A percentile compares a stretch with the other conserved stretches of the same genome.
Conservation (phyloP, 2,113 vertebrate genomes). For the Balaenoptera acutorostrata region DNA sequence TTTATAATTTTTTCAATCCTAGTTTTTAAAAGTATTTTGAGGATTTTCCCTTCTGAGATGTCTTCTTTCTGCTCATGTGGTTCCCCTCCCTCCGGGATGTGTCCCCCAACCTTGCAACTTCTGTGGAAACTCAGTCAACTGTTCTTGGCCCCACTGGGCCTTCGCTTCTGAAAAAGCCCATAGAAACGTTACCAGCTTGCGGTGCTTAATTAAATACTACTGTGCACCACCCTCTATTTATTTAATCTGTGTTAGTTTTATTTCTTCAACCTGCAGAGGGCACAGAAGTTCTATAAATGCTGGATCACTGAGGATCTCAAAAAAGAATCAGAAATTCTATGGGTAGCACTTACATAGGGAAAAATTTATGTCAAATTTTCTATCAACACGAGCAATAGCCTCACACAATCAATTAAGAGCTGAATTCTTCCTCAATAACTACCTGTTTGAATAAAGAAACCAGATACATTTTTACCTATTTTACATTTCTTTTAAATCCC, state of each 20-base stretch:
- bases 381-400: not conserved
- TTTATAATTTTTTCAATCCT: not conserved
- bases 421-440: not conserved
- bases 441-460: not conserved
- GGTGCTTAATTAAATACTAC: not conserved
- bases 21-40: slow-evolving; percentile 8
- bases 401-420: not conserved
- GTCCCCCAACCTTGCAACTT: not conserved
- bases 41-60: not conserved
- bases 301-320: not conserved
- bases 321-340: not conserved
- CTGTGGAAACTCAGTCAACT: not conserved
- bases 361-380: not conserved
- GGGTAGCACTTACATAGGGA: not conserved
- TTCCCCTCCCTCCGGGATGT: not conserved
- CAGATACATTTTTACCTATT: not conserved
- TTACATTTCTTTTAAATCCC: not conserved
- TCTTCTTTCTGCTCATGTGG: not conserved
- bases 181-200: not conserved
- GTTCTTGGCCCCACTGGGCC: not conserved
- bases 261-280: not conserved
- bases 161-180: not conserved
- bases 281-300: not conserved
- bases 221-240: not conserved
- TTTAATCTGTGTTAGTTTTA: not conserved